Evolutionary conservation across 2,113 vertebrate genomes (phyloP).

Genomic region (Nestor notabilis): DNA sequence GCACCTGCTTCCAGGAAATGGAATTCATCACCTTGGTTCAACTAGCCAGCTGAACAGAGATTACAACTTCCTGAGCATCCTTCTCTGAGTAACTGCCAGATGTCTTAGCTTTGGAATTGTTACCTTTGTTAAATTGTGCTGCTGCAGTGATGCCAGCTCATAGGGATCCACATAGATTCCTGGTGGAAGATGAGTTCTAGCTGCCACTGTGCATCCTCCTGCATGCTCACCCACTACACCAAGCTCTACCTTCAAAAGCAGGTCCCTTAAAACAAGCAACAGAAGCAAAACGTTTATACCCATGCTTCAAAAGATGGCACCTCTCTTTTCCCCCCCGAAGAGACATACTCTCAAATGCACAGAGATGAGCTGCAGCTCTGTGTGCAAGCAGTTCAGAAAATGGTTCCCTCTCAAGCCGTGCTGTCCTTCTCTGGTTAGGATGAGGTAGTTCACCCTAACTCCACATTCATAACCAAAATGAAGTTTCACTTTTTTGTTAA

Average conservation of each 20-base stretch:
- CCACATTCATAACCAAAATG: not conserved
- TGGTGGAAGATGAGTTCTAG: conserved; percentile 76
- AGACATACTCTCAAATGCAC: fast-evolving
- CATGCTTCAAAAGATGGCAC: not conserved
- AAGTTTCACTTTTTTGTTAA: not conserved
- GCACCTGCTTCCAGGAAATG: not conserved
- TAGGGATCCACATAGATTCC: conserved; percentile 90
- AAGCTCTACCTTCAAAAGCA: conserved; percentile 79
- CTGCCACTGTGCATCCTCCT: conserved; percentile 71
- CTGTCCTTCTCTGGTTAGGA: not conserved
- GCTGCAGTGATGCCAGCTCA: conserved; percentile 82
- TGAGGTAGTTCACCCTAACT: not conserved
- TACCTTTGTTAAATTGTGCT: conserved; percentile 84
- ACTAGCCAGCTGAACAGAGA: fast-evolving
- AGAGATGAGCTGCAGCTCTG: not conserved
- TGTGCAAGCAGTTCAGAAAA: fast-evolving
- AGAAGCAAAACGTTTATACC: not conserved
- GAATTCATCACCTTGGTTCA: not conserved
- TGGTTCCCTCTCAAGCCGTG: not conserved
- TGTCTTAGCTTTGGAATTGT: too few relatives aligned
- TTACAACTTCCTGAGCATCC: not conserved
- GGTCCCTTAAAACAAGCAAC: conserved; percentile 75
- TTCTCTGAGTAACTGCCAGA: not conserved
- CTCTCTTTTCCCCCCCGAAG: fast-evolving
- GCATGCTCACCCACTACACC: conserved; percentile 36